Percentiles rank a stretch among this genome's conserved stretches.
Conservation (phyloP, 2,888 invertebrate species). For the Chesias legatella region DNA sequence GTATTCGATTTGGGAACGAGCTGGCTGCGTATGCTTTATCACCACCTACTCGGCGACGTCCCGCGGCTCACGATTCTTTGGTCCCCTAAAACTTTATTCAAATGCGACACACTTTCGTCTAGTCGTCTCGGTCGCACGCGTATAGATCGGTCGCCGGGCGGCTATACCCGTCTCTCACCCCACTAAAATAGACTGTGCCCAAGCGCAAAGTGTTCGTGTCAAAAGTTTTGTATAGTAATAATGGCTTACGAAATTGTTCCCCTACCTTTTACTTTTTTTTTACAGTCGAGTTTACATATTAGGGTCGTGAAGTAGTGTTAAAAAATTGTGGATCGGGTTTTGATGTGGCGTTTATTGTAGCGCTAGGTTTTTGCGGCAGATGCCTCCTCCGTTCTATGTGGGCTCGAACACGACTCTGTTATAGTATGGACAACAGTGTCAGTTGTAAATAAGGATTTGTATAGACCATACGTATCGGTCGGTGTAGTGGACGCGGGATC, state of each 20-base stretch:
- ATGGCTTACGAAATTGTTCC: conserved; percentile 80
- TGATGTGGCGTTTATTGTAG: conserved; percentile 62
- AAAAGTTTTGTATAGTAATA: conserved; percentile 77
- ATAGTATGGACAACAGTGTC: conserved; percentile 75
- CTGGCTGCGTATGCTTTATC: conserved; percentile 79
- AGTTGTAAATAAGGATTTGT: conserved; percentile 81
- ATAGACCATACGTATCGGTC: conserved; percentile 77
- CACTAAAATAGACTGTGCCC: conserved; percentile 80
- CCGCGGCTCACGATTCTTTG: conserved; percentile 72
- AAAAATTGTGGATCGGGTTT: conserved; percentile 60
- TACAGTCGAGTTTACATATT: conserved; percentile 71
- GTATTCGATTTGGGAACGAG: conserved; percentile 77
- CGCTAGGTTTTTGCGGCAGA: conserved; percentile 59
- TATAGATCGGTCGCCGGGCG: conserved; percentile 47
- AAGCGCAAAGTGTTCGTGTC: conserved; percentile 80
- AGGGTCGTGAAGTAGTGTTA: conserved; percentile 75
- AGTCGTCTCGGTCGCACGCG: conserved; percentile 62
- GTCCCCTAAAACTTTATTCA: conserved; percentile 79
- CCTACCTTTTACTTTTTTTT: conserved; percentile 76
- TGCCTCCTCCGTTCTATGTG: conserved; percentile 68
- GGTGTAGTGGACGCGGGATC: conserved; percentile 60
- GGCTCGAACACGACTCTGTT: conserved; percentile 62
- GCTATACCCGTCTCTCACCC: conserved; percentile 65
- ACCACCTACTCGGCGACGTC: conserved; percentile 80
- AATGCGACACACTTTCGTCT: conserved; percentile 72